These are phyloP conservation scores for Opisthocomus hoazin DNA, from an alignment of 2,113 vertebrate genomes.

Conservation along the genomic window DNA sequence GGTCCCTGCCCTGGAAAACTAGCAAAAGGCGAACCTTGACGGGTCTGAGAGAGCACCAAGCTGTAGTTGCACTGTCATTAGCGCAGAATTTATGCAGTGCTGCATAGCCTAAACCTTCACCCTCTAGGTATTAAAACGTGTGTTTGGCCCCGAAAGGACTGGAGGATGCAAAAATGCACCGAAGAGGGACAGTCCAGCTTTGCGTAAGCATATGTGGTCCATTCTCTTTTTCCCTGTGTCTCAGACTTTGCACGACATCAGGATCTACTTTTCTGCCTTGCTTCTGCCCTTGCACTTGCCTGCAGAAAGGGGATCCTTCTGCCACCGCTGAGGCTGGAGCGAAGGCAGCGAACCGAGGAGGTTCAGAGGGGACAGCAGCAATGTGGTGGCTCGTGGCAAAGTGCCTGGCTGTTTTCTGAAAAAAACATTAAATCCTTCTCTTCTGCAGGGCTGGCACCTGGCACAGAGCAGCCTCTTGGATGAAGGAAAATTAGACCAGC, in stretches of 20 bases:
- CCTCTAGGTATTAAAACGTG: background rate
- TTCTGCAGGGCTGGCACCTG: background rate
- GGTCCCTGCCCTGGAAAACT: background rate
- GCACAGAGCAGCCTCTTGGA: background rate
- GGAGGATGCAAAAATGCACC: background rate
- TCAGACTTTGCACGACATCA: background rate
- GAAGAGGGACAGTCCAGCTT: background rate
- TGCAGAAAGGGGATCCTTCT: background rate
- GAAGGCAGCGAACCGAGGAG: fast-evolving
- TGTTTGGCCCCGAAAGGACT: background rate
- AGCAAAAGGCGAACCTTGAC: background rate
- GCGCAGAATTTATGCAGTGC: background rate
- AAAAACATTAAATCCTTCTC: background rate
- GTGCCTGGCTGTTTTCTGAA: background rate
- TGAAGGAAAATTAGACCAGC: background rate
- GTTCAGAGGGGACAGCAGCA: background rate
- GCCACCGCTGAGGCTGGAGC: background rate
- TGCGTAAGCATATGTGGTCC: background rate
- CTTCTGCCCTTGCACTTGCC: background rate
- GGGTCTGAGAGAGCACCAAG: background rate
- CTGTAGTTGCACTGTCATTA: background rate
- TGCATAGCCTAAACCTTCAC: background rate
- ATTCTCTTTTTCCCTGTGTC: background rate
- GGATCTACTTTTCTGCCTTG: background rate
- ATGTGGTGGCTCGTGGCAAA: background rate